These are phyloP conservation scores for Mamestra configurata DNA, from an alignment of 1,140 invertebrate genomes.

Conservation along the genomic window DNA sequence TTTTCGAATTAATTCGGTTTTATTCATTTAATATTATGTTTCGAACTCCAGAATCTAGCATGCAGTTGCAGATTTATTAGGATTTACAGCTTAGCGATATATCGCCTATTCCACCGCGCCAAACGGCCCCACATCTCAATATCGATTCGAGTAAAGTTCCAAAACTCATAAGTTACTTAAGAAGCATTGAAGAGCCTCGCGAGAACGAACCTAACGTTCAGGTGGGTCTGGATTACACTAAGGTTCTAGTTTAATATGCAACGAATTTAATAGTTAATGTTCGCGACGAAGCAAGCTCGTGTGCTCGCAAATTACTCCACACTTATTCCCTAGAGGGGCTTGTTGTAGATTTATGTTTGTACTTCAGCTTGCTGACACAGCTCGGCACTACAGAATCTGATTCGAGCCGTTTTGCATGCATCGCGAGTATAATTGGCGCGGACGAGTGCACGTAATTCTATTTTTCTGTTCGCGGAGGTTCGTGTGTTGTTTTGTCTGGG, in stretches of 20 bases:
- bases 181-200: slow-evolving; percentile 56
- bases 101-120: not conserved
- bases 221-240: slow-evolving; percentile 72
- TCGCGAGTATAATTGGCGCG: slow-evolving; percentile 45
- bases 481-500: slow-evolving; percentile 24
- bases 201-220: slow-evolving; percentile 61
- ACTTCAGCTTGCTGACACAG: slow-evolving; percentile 70
- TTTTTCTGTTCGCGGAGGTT: slow-evolving; percentile 36
- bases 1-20: slow-evolving; percentile 27
- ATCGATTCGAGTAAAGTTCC: slow-evolving; percentile 38
- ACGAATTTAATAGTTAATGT: slow-evolving; percentile 87
- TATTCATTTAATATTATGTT: not conserved
- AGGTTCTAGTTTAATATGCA: slow-evolving; percentile 82
- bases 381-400: slow-evolving; percentile 64
- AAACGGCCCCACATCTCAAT: slow-evolving; percentile 24
- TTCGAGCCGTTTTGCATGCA: slow-evolving; percentile 55
- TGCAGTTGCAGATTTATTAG: not conserved
- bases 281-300: slow-evolving; percentile 72
- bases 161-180: slow-evolving; percentile 55
- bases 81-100: not conserved
- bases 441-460: slow-evolving; percentile 37
- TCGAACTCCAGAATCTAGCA: not conserved
- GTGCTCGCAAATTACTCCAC: slow-evolving; percentile 83
- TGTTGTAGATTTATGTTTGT: slow-evolving; percentile 78
- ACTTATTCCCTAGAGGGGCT: slow-evolving; percentile 73